phyloP scores from a whole-genome alignment of 2,888 invertebrate species.

The Tetragonula carbonaria region DNA sequence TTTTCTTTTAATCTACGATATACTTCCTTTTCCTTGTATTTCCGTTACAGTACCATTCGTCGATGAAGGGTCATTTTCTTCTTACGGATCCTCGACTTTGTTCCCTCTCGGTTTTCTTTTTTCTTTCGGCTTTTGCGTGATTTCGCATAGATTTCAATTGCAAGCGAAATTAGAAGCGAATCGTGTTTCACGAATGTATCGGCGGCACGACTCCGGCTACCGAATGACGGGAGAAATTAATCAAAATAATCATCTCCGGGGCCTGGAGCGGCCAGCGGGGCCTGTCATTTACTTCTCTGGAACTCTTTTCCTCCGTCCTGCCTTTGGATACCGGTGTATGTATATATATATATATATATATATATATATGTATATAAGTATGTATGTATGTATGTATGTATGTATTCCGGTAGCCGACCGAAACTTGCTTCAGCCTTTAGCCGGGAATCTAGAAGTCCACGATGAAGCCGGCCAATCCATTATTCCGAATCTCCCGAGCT shows the following conservation, averaged over 20 bases:
- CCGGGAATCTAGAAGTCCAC: slow-evolving; percentile 41
- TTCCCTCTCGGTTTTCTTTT: background rate
- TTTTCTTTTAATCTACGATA: background rate
- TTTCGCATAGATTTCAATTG: slow-evolving; percentile 53
- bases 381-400: background rate
- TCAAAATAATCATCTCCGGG: slow-evolving; percentile 78
- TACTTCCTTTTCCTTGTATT: background rate
- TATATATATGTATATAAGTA: background rate
- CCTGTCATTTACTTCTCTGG: slow-evolving; percentile 77
- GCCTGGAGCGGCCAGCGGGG: slow-evolving; percentile 72
- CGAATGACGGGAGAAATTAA: slow-evolving; percentile 79
- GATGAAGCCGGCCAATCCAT: slow-evolving; percentile 26
- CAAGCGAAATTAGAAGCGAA: slow-evolving; percentile 46
- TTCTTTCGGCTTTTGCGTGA: background rate
- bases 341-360: slow-evolving; percentile 36
- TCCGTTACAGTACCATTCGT: background rate
- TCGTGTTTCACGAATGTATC: slow-evolving; percentile 68
- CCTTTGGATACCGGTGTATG: slow-evolving; percentile 52
- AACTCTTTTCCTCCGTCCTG: slow-evolving; percentile 67
- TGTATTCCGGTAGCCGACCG: slow-evolving; percentile 68
- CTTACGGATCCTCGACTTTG: background rate
- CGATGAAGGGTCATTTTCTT: no score
- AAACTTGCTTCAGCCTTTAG: slow-evolving; percentile 42
- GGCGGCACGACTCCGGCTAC: slow-evolving; percentile 74
- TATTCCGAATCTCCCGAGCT: slow-evolving; percentile 22